Percentiles rank a stretch among this genome's conserved stretches.
phyloP scores from a whole-genome alignment of 2,888 invertebrate genomes.

The Heliconius cydno region DNA sequence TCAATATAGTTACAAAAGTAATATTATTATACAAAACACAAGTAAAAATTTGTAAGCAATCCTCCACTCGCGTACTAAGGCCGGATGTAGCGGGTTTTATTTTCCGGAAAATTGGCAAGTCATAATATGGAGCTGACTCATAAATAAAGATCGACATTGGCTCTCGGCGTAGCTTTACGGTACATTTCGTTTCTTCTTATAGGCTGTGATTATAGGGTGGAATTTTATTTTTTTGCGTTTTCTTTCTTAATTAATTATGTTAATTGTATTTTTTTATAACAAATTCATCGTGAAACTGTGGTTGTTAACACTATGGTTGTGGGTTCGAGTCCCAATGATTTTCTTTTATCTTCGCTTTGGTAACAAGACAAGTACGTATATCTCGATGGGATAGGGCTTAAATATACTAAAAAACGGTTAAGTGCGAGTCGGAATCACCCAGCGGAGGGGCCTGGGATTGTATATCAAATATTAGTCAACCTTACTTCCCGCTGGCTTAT shows the following conservation, averaged over 20 bases:
- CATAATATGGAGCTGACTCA: constrained; percentile 81
- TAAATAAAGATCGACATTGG: constrained; percentile 81
- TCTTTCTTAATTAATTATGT: constrained; percentile 5
- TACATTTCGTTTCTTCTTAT: constrained; percentile 73
- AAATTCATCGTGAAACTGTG: not conserved
- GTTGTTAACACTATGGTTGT: not conserved
- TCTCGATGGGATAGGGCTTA: too few species aligned
- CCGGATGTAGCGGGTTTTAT: constrained; percentile 61
- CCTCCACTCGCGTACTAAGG: constrained; percentile 61
- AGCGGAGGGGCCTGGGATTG: too few species aligned
- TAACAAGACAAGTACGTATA: too few species aligned
- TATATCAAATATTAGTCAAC: too few species aligned
- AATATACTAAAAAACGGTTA: too few species aligned
- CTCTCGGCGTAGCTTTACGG: constrained; percentile 77
- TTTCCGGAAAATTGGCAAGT: constrained; percentile 81
- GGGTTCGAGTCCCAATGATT: not conserved
- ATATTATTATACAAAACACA: constrained; percentile 70
- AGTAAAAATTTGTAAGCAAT: constrained; percentile 68
- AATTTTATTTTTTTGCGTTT: not conserved
- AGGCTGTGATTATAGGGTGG: constrained; percentile 43
- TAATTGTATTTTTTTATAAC: not conserved
- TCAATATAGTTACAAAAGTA: constrained; percentile 36
- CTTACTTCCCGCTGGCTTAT: too few species aligned
- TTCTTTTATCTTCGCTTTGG: too few species aligned
- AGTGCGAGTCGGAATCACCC: too few species aligned